phyloP scores from a whole-genome alignment of 2,797 vertebrate species.

The Hypotaenidia okinawae region DNA sequence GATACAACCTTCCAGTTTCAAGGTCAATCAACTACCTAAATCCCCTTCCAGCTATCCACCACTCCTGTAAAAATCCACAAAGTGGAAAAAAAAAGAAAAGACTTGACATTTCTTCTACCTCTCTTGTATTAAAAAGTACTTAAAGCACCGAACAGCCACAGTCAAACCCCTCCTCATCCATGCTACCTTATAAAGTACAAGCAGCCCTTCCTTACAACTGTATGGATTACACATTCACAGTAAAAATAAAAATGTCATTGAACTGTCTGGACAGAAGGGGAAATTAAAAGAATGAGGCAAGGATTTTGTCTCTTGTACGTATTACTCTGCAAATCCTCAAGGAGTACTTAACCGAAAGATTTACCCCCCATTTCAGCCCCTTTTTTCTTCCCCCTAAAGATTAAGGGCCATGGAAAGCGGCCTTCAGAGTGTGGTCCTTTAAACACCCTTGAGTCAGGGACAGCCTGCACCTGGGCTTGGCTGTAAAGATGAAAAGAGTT shows the following conservation, averaged over 20 bases:
- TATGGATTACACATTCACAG: not conserved
- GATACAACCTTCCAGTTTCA: not conserved
- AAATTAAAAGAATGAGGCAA: conserved; percentile 14
- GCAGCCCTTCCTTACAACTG: not conserved
- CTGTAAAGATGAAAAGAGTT: conserved; percentile 59
- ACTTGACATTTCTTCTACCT: not conserved
- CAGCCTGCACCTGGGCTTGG: conserved; percentile 52
- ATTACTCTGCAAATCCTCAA: conserved; percentile 25
- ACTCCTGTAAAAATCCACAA: not conserved
- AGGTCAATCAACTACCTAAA: conserved; percentile 12
- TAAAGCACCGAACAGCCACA: not conserved
- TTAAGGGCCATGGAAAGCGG: conserved; percentile 34
- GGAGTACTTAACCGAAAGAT: conserved; percentile 17
- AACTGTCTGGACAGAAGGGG: not conserved
- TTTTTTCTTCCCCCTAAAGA: conserved; percentile 7
- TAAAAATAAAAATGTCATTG: not conserved
- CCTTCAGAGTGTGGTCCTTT: conserved; percentile 13
- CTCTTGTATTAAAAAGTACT: not conserved
- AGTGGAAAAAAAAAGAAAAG: not conserved
- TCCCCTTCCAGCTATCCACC: not conserved
- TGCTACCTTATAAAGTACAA: accelerated
- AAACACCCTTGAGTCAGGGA: conserved; percentile 42
- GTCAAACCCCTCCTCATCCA: not conserved
- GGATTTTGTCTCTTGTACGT: conserved; percentile 14
- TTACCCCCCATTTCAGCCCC: not conserved